Base-by-base conservation (phyloP, 2,797 vertebrate genomes). In the Squalus acanthias region DNA sequence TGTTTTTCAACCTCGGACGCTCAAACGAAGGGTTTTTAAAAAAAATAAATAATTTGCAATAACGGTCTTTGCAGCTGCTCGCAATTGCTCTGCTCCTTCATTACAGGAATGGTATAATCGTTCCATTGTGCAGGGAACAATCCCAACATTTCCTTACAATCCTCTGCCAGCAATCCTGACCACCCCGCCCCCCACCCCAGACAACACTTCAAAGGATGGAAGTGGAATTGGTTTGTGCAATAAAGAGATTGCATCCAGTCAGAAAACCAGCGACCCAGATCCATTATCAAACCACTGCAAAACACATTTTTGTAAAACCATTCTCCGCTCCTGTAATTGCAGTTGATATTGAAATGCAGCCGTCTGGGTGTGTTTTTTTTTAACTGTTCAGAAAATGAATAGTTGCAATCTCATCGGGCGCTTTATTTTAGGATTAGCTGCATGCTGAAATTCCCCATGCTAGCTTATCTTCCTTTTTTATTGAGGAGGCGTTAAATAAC, bases 111-210 rank as follows among this genome's bases (percentile, higher is more conserved):
- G 60, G 72, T 74, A 96, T 95, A 95, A 74, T 95, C 76, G 50
- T 39, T 65, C 87, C 74, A 63, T 88, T 96, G 95, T 96, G 95
- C n/a, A 70, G 95, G 8, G 95, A 96, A 50, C 95, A 95, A 95
- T 95, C 94, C 29, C 63, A 53, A 39, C 57, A n/a, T 57, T 72
- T 72, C 8, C 39, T 65, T 22, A 12, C 15, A 2, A 57, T 22
- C 33, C n/a, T n/a, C 65, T 69, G n/a, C 91, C n/a, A 69, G n/a
- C n/a, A 33, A 91, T n/a, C 29, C 88, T 63, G 57, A 4, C 53
- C 57, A 33, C 9, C 12, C 57, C 76, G 8, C 76, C 76, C 9
- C 33, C 33, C 33, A 60, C n/a, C 91, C 17, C n/a, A 53, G 3
- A 24, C 87, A 60, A n/a, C 91, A 67, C n/a, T 46, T 60, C 57